Percentiles rank a stretch among this genome's conserved stretches.
phyloP scores from a whole-genome alignment of 2,888 invertebrate species.

The Lobophora halterata region DNA sequence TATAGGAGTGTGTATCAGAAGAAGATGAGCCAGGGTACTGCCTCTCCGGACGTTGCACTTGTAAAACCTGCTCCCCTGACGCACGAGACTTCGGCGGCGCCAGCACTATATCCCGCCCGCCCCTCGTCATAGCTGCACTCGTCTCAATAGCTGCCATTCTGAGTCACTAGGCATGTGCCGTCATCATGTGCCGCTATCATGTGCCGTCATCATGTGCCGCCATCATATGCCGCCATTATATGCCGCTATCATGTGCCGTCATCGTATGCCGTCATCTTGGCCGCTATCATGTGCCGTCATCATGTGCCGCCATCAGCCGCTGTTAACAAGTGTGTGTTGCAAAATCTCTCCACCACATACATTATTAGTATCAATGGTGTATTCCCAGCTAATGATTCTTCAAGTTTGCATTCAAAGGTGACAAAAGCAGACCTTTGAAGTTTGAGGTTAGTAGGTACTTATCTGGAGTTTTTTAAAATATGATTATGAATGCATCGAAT shows the following conservation, averaged over 20 bases:
- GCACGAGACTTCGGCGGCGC: constrained; percentile 63
- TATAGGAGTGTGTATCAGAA: constrained; percentile 73
- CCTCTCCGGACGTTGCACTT: constrained; percentile 65
- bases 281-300: constrained; percentile 3
- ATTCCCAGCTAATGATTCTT: too few species aligned
- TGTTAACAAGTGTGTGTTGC: background rate
- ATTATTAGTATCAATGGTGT: too few species aligned
- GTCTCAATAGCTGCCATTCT: constrained; percentile 50
- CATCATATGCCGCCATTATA: background rate
- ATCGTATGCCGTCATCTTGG: constrained; percentile 4
- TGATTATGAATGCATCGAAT: constrained; percentile 10
- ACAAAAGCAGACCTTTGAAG: background rate
- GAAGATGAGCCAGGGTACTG: constrained; percentile 73
- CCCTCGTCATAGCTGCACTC: constrained; percentile 46
- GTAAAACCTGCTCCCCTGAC: constrained; percentile 68
- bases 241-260: background rate
- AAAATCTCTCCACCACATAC: too few species aligned
- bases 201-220: constrained; percentile 11
- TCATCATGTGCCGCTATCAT: constrained; percentile 24
- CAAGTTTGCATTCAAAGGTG: too few species aligned
- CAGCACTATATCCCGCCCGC: constrained; percentile 43
- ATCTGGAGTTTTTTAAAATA: constrained; percentile 1
- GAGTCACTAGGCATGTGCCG: constrained; percentile 40
- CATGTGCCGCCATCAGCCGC: constrained; percentile 7
- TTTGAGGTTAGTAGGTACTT: background rate